A percentile compares a stretch with the other conserved stretches of the same genome.
These are phyloP conservation scores for Colossoma macropomum DNA, from an alignment of 2,113 vertebrate species.

Conservation along the genomic window DNA sequence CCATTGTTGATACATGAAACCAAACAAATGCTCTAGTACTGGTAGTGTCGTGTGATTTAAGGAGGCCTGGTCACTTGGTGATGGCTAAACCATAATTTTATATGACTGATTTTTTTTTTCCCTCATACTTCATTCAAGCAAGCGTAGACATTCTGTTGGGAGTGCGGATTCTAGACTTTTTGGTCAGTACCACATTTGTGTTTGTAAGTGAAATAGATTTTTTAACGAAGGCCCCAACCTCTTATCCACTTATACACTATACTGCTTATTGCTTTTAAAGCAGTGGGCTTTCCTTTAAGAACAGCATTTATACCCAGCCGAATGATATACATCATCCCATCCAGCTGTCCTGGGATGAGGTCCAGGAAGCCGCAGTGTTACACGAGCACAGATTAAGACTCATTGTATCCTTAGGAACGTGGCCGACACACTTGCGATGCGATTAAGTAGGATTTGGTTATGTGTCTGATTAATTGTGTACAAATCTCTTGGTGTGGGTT, in stretches of 20 bases:
- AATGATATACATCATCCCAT: slow-evolving; percentile 3
- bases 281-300: slow-evolving; percentile 20
- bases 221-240: no score
- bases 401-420: slow-evolving; percentile 8
- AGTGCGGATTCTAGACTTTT: no score
- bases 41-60: no score
- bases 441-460: neutral
- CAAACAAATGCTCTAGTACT: no score
- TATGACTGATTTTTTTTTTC: no score
- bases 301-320: neutral
- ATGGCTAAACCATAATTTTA: no score
- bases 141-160: no score
- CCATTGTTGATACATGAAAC: no score
- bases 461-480: neutral
- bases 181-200: no score
- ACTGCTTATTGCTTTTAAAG: neutral
- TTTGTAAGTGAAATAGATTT: no score
- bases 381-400: neutral
- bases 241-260: slow-evolving; percentile 4
- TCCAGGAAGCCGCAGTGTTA: slow-evolving; percentile 3
- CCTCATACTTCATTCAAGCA: no score
- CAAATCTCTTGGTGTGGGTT: neutral
- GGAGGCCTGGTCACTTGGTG: no score
- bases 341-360: slow-evolving; percentile 11
- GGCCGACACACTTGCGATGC: slow-evolving; percentile 1